These are phyloP conservation scores for Anser cygnoides DNA, from an alignment of 2,113 vertebrate species.

Conservation along the genomic window DNA sequence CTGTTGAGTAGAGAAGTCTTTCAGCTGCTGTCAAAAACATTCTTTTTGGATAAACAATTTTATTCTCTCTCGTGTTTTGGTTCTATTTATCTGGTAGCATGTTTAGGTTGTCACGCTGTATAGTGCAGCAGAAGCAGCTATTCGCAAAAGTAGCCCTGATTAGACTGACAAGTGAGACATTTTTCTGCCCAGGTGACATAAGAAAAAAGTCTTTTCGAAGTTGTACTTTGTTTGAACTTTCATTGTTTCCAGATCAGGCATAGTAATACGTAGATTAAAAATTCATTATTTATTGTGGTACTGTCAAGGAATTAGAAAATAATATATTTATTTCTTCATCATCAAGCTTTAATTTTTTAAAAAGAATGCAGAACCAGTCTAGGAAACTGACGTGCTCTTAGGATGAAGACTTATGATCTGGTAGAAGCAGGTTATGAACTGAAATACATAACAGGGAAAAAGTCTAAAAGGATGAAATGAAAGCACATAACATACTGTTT, in stretches of 20 bases:
- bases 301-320: background rate
- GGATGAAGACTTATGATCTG: background rate
- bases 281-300: background rate
- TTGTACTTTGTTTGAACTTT: background rate
- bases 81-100: background rate
- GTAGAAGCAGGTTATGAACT: background rate
- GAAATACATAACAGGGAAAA: background rate
- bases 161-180: background rate
- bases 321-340: background rate
- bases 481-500: background rate
- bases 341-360: background rate
- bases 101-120: background rate
- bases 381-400: background rate
- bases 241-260: background rate
- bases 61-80: background rate
- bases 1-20: background rate
- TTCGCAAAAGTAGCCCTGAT: background rate
- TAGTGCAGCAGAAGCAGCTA: background rate
- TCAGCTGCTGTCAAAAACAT: background rate
- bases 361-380: background rate
- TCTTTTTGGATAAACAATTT: background rate
- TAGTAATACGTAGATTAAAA: background rate
- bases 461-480: background rate
- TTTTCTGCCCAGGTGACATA: background rate
- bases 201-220: background rate